Conservation (phyloP, 2,797 vertebrate genomes). For the Knipowitschia caucasica region DNA sequence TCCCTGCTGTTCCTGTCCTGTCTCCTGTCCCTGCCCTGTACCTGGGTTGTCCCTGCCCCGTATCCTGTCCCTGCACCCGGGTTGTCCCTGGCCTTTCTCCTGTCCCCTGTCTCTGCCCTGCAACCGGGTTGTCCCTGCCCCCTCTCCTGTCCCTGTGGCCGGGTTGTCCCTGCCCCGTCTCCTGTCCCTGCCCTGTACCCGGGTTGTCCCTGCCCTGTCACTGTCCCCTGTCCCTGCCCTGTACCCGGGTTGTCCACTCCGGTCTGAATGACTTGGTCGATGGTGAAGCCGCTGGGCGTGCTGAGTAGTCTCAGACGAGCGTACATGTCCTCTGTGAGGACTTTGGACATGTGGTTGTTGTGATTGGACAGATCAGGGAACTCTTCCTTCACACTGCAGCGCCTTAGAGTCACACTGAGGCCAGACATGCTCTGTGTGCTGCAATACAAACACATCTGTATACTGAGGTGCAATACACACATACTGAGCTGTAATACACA, state of each 20-base stretch:
- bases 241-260: constrained; percentile 85
- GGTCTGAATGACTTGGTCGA: constrained; percentile 67
- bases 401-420: constrained; percentile 66
- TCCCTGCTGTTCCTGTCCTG: no score
- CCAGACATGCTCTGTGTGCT: constrained; percentile 68
- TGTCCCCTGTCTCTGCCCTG: no score
- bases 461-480: no score
- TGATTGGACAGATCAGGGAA: constrained; percentile 76
- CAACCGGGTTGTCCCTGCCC: background rate
- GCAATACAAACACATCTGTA: constrained; percentile 63
- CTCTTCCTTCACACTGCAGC: constrained; percentile 73
- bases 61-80: constrained; percentile 71
- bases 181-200: background rate
- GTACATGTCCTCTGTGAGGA: constrained; percentile 68
- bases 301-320: constrained; percentile 60
- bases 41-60: background rate
- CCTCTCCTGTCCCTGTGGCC: no score
- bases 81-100: no score
- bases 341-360: constrained; percentile 79
- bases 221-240: constrained; percentile 27
- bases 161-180: background rate
- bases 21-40: no score
- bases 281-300: constrained; percentile 75
- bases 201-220: background rate
- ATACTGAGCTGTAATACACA: no score